Conservation (phyloP, 92 coral and sea anemone genomes). For the Zoanthus solanderi region DNA sequence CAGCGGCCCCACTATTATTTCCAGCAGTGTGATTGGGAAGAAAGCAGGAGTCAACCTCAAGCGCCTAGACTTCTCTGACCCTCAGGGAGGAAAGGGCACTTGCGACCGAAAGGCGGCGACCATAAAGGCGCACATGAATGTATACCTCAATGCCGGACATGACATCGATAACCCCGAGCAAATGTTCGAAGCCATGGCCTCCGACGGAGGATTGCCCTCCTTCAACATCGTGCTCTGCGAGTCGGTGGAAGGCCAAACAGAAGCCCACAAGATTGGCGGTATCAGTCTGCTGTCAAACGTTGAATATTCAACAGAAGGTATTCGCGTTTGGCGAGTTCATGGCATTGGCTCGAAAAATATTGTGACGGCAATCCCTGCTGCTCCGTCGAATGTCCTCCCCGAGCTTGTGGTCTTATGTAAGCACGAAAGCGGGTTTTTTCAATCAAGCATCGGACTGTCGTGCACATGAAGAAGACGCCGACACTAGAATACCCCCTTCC, state of each 20-base stretch:
- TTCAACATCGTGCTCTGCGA: slow-evolving; percentile 21
- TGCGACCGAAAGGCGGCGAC: no score
- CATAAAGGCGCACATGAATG: neutral
- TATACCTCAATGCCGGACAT: slow-evolving; percentile 19
- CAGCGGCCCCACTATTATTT: slow-evolving; percentile 55
- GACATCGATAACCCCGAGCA: slow-evolving; percentile 21
- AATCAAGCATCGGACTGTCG: slow-evolving; percentile 30
- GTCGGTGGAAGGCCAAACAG: slow-evolving; percentile 21
- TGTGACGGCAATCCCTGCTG: slow-evolving; percentile 18
- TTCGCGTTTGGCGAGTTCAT: slow-evolving; percentile 14
- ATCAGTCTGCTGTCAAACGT: slow-evolving; percentile 19
- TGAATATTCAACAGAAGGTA: slow-evolving; percentile 12
- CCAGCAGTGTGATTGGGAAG: slow-evolving; percentile 46
- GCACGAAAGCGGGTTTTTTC: slow-evolving; percentile 24
- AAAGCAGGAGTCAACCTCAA: slow-evolving; percentile 46
- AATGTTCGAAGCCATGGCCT: slow-evolving; percentile 8
- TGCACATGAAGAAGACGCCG: slow-evolving; percentile 27
- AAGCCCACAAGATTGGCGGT: slow-evolving; percentile 9
- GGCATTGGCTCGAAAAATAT: slow-evolving; percentile 20
- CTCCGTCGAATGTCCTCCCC: slow-evolving; percentile 17
- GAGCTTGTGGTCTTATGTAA: slow-evolving; percentile 14
- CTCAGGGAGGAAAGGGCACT: no score
- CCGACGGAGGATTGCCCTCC: slow-evolving; percentile 22
- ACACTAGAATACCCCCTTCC: slow-evolving; percentile 20
- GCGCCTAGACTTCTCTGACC: neutral